phyloP scores from a whole-genome alignment of 2,797 vertebrate species.

The Danio kyathit region DNA sequence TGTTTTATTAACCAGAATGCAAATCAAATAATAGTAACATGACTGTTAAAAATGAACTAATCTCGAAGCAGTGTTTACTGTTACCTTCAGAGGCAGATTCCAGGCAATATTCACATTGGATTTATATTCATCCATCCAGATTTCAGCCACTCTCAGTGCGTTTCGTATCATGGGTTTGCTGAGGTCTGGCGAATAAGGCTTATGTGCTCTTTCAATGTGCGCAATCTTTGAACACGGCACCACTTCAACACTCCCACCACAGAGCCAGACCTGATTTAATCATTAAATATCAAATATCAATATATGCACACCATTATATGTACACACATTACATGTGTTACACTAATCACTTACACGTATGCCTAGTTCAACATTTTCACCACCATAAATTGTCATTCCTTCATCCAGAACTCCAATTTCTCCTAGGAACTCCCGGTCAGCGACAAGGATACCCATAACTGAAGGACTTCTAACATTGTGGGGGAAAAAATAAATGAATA shows the following conservation, averaged over 20 bases:
- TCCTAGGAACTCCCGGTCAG: constrained; percentile 79
- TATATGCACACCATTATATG: constrained; percentile 38
- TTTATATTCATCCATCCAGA: constrained; percentile 95
- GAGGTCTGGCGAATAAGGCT: constrained; percentile 89
- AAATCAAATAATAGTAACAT: no score
- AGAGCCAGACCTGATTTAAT: constrained; percentile 88
- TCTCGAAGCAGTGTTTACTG: constrained; percentile 19
- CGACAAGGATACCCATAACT: constrained; percentile 82
- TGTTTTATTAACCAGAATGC: background rate
- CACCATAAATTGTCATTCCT: constrained; percentile 86
- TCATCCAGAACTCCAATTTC: constrained; percentile 82
- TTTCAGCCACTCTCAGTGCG: constrained; percentile 89
- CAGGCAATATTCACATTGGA: constrained; percentile 90
- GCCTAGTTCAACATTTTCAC: constrained; percentile 86
- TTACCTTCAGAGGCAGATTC: constrained; percentile 88
- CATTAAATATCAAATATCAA: background rate
- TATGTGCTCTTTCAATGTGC: constrained; percentile 88
- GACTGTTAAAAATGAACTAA: background rate
- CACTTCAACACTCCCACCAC: constrained; percentile 93
- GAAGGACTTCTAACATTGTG: no score
- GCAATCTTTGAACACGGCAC: constrained; percentile 93
- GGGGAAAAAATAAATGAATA: no score
- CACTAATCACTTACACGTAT: constrained; percentile 74
- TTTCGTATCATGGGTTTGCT: constrained; percentile 85
- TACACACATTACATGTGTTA: constrained; percentile 43